A percentile compares a stretch with the other conserved stretches of the same genome.
phyloP scores from a whole-genome alignment of 30 jellyfish, hydroid and myxozoan species.

The Aurelia aurita region DNA sequence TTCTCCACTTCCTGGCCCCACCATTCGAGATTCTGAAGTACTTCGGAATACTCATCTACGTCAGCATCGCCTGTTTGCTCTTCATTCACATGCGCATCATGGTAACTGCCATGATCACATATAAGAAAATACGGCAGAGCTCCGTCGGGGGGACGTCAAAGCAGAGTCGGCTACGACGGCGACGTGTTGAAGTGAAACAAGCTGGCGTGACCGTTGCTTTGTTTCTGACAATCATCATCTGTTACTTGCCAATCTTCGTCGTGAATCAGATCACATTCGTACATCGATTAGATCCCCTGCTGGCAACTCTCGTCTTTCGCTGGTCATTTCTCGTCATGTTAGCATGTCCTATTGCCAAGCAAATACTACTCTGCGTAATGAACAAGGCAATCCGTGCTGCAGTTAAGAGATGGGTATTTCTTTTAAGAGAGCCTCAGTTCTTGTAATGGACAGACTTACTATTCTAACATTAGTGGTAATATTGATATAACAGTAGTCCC shows the following conservation, averaged over 20 bases:
- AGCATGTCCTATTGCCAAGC: slow-evolving; percentile 70
- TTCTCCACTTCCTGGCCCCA: slow-evolving; percentile 44
- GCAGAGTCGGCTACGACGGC: slow-evolving; percentile 38
- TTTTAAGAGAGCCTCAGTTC: slow-evolving; percentile 17
- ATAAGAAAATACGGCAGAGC: slow-evolving; percentile 34
- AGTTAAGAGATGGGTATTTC: slow-evolving; percentile 39
- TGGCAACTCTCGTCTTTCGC: slow-evolving; percentile 13
- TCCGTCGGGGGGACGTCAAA: slow-evolving; percentile 17
- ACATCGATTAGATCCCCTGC: not conserved
- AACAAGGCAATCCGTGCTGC: slow-evolving; percentile 72
- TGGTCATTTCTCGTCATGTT: slow-evolving; percentile 62
- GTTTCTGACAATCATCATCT: slow-evolving; percentile 48
- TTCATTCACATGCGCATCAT: slow-evolving; percentile 56
- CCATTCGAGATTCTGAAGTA: not conserved
- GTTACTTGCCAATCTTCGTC: slow-evolving; percentile 57
- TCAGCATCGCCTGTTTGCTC: slow-evolving; percentile 42
- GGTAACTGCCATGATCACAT: slow-evolving; percentile 52
- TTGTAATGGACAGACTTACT: not conserved
- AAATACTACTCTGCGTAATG: slow-evolving; percentile 59
- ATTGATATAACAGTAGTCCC: no score
- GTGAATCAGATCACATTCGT: slow-evolving; percentile 17
- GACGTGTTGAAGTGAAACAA: slow-evolving; percentile 67
- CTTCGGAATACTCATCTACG: slow-evolving; percentile 49
- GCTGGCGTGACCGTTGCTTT: slow-evolving; percentile 65
- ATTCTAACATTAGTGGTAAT: no score